Evolutionary conservation across 1,140 invertebrate species (phyloP), one percentile per base, ranked within the genome.

Genomic region (Cydia fagiglandana): DNA sequence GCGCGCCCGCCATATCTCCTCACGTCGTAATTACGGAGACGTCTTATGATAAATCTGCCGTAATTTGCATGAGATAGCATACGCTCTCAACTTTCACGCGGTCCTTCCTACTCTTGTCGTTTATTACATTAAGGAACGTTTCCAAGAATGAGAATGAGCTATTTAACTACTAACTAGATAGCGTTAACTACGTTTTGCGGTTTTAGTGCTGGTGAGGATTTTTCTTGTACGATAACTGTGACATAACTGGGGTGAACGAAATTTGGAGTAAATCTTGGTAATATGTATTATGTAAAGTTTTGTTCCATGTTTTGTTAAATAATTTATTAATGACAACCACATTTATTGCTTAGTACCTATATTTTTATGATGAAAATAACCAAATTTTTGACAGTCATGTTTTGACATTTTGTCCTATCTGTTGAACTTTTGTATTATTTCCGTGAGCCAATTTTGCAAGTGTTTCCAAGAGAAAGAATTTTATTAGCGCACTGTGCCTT

Each of bases 21-120:
- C 91, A 91, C 90, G 91, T 93, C 91, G 88, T 88, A 93, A 91
- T 93, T 92, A 91, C 87, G 83, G 89, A 91, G 90, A 91, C 89
- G 89, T 91, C 88, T 91, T 91, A 93, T 93, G 91, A 93, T 93
- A 93, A 93, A 93, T 93, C 91, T 93, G 82, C 86, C 84, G 90
- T 91, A 93, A 93, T 93, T 93, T 93, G 90, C 91, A 93, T 93
- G 90, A 92, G 89, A 93, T 91, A 91, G 90, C 91, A 93, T 93
- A 93, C 90, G 91, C 90, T 90, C 85, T 88, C 88, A 91, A 91
- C 88, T 93, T 91, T 92, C 86, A 87, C 86, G 89, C 85, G 86
- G 84, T 90, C 86, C 89, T 91, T 88, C 85, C 86, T 88, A 88
- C 87, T 90, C 87, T 88, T 90, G 91, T 87, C 89, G 88, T 91